Evolutionary conservation across 2,888 invertebrate species (phyloP), one percentile per base, ranked within the genome.

Genomic region (Drosophila melanosoma): DNA sequence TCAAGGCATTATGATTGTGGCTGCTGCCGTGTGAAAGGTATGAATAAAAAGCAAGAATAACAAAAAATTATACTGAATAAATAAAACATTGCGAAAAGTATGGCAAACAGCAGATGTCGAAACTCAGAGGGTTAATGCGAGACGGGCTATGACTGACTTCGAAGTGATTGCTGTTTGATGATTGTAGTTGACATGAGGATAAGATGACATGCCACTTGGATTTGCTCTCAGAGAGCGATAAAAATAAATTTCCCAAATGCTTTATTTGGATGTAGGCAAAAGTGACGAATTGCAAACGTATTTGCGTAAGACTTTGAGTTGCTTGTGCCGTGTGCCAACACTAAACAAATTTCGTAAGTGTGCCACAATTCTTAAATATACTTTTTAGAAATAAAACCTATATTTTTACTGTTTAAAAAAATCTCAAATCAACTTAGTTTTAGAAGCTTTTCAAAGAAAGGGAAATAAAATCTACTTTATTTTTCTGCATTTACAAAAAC

Each of bases 141-240:
- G 49, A 42, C 45, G 20, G 56, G 40, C 29, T 63, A 53, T 35
- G 53, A 62, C 52, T 63, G 29, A 29, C 5, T 29, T 29, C 29
- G 29, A 66, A 69, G 69, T 69, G 72, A 76, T 81, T 71, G 81
- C 64, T 59, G 40, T 56, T 70, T 59, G 62, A 64, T 61, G 79
- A 66, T 66, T 74, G 15, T 58, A 60, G 60, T 64, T 57, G 26
- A 35, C 10, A 33, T 33, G 4, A 38, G 6, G 48, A 40, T 61
- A 61, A 66, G 60, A 64, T 54, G 64, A 58, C 64, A 65, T 76
- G 57, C 51, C 26, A 56, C 42, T 67, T 64, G 64, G 77, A 76
- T 80, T 80, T 78, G 66, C 38, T 59, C 1, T 58, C 33, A 48
- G 20, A 48, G n/a, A 20, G 20, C 32, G 20, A 38, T 20, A 32